A percentile compares a stretch with the other conserved stretches of the same genome.
Evolutionary conservation across 2,113 vertebrate genomes (phyloP).

Genomic region (Cygnus buccinator): DNA sequence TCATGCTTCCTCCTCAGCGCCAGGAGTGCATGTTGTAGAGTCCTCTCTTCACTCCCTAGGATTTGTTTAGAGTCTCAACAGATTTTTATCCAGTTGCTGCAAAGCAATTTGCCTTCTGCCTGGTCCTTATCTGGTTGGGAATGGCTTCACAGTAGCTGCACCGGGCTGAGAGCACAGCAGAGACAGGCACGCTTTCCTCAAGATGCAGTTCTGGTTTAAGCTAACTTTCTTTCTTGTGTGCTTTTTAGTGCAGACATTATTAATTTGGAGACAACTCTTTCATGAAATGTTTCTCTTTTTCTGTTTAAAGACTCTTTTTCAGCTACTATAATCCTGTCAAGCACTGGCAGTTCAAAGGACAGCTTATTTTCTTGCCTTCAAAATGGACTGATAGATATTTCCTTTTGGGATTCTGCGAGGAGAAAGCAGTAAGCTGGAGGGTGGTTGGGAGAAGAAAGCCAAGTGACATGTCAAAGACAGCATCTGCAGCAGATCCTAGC

Average conservation of each 20-base stretch:
- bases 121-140: neutral
- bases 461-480: accelerated
- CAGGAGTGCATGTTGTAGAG: accelerated
- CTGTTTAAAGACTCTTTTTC: neutral
- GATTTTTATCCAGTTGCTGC: neutral
- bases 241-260: neutral
- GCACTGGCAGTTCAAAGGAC: neutral
- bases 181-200: neutral
- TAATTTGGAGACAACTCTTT: neutral
- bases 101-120: neutral
- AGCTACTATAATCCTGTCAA: neutral
- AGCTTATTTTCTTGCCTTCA: neutral
- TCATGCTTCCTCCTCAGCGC: neutral
- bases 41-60: accelerated
- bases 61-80: neutral
- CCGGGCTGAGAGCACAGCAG: neutral
- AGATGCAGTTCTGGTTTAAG: neutral
- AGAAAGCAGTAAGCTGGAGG: neutral
- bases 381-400: neutral
- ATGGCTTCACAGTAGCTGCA: neutral
- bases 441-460: neutral
- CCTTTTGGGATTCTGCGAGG: neutral
- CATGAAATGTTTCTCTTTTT: neutral
- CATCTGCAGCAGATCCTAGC: neutral
- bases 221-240: neutral